Percentiles rank a stretch among this genome's conserved stretches.
phyloP scores from a whole-genome alignment of 2,888 invertebrate species.

The Timandra comae region DNA sequence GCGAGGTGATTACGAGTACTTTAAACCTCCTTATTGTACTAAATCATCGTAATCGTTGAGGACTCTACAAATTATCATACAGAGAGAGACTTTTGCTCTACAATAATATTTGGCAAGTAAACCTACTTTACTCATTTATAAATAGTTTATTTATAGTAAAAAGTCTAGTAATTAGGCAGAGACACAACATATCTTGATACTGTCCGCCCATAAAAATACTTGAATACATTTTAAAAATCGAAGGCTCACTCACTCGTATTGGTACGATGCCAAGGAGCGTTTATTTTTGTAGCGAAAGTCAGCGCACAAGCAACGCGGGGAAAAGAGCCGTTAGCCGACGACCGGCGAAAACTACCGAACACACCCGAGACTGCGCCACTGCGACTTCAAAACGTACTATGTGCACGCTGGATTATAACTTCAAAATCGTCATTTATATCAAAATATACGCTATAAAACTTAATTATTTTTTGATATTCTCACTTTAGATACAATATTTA shows the following conservation, averaged over 20 bases:
- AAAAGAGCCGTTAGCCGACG: constrained; percentile 70
- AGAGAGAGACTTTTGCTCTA: too few species aligned
- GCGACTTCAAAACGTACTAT: constrained; percentile 41
- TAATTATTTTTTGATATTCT: constrained; percentile 18
- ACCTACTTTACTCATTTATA: too few species aligned
- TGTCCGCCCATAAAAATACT: constrained; percentile 58
- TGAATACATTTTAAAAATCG: constrained; percentile 51
- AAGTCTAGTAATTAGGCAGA: too few species aligned
- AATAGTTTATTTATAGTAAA: too few species aligned
- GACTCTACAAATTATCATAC: too few species aligned
- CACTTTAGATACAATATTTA: constrained; percentile 12
- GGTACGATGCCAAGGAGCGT: constrained; percentile 72
- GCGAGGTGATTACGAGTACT: too few species aligned
- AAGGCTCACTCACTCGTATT: constrained; percentile 74
- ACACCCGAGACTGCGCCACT: constrained; percentile 43
- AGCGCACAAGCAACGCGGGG: constrained; percentile 38
- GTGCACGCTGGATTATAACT: too few species aligned
- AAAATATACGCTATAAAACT: constrained; percentile 33
- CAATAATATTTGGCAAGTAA: too few species aligned
- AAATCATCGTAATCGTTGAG: too few species aligned
- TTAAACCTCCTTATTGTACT: too few species aligned
- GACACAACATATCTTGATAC: too few species aligned
- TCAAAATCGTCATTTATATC: too few species aligned
- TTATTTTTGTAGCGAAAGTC: constrained; percentile 74
- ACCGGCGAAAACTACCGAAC: constrained; percentile 52